A percentile compares a stretch with the other conserved stretches of the same genome.
These are phyloP conservation scores for Mesorhabditis spiculigera DNA, from an alignment of 2,888 invertebrate genomes.

Conservation along the genomic window DNA sequence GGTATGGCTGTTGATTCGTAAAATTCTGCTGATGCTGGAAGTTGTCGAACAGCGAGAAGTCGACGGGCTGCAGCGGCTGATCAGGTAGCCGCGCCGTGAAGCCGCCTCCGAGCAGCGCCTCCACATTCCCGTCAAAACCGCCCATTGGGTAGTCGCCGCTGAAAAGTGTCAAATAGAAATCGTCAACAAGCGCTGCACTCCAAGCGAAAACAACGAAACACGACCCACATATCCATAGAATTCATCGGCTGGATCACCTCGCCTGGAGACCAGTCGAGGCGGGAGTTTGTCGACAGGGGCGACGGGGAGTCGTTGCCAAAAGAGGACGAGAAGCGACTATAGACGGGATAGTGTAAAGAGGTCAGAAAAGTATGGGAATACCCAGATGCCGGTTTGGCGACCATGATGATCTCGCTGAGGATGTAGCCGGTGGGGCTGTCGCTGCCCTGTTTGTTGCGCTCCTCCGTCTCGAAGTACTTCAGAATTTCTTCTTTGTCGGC, in stretches of 20 bases:
- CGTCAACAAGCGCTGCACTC: not conserved
- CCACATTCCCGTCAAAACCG: constrained; percentile 49
- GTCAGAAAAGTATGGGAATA: constrained; percentile 9
- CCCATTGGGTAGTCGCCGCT: constrained; percentile 47
- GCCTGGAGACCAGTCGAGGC: constrained; percentile 55
- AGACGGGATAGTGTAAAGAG: not conserved
- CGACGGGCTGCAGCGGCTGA: constrained; percentile 48
- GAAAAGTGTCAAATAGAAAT: constrained; percentile 17
- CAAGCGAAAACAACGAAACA: not conserved
- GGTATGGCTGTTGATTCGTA: not conserved
- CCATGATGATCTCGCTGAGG: constrained; percentile 58
- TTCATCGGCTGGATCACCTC: constrained; percentile 35
- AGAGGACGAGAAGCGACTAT: constrained; percentile 21
- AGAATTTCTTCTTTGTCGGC: constrained; percentile 58
- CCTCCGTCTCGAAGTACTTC: constrained; percentile 53
- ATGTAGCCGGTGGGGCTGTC: constrained; percentile 56
- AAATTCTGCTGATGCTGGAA: constrained; percentile 11
- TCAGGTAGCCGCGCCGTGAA: constrained; percentile 44
- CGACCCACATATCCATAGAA: constrained; percentile 50
- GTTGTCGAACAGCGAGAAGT: constrained; percentile 47
- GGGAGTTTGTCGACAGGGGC: constrained; percentile 48
- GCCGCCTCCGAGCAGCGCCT: constrained; percentile 50
- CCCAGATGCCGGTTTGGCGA: constrained; percentile 51
- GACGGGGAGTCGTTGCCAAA: constrained; percentile 56
- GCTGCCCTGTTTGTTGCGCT: constrained; percentile 37